Evolutionary conservation across 2,888 invertebrate species (phyloP), one percentile per base, ranked within the genome.

Genomic region (Lasioglossum vierecki): DNA sequence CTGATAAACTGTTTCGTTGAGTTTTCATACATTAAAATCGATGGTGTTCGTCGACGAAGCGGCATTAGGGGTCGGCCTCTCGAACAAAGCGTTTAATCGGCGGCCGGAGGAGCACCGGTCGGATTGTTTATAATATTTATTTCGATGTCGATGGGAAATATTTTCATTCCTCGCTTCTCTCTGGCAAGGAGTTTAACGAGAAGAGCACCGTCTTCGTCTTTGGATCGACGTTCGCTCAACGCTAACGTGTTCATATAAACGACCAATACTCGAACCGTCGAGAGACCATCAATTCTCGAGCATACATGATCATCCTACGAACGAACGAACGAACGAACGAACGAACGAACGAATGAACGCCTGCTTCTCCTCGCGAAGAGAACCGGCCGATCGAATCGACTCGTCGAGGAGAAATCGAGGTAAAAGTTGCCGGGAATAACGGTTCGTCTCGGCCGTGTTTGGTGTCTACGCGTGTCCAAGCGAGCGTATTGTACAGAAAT

Each of bases 241-340:
- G 89, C 86, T 87, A 88, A 85, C 90, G 87, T 75, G 73, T 79
- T 74, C 89, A 89, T 81, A 85, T 86, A 82, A 77, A 82, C 41
- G 66, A 66, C 83, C 85, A 86, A 83, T 66, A 72, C 80, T 89
- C 88, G 86, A 89, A 57, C 46, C 74, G 63, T 79, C 66, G 26
- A 60, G 73, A n/a, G 68, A 41, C 8, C 41, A 71, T 70, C 71
- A 26, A 49, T 49, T 83, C 57, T 15, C 63, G 41, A n/a, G 35
- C 35, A 26, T 41, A 22, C 30, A n/a, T 22, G 53, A 53, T 53
- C 53, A 53, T 53, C 53, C 53, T 22, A 53, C 18, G 9, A 22
- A 53, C 8, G 22, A 53, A 53, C 53, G 22, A 53, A 53, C 53
- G 53, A 49, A 49, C 49, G 30, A 30, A 53, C 53, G 53, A 49